A percentile compares a stretch with the other conserved stretches of the same genome.
Conservation (phyloP, 2,113 vertebrate species). For the Dryoscopus gambensis region DNA sequence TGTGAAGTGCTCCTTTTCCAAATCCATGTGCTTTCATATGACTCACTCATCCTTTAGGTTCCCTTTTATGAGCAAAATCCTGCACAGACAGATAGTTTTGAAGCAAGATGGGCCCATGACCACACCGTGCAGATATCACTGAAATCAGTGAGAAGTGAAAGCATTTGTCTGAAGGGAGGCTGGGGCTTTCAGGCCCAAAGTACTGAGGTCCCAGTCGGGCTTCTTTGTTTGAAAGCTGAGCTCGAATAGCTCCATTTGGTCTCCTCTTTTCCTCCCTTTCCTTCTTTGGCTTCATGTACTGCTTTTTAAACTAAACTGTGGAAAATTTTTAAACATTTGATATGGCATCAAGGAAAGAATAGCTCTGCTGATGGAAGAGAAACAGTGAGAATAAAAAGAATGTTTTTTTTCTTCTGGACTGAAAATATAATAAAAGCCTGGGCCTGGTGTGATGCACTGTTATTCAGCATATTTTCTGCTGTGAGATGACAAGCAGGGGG, state of each 20-base stretch:
- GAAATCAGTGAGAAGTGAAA: background rate
- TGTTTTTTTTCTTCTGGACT: background rate
- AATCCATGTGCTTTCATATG: background rate
- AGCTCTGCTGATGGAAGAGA: background rate
- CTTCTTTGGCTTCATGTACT: background rate
- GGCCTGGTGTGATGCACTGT: background rate
- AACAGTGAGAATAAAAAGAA: background rate
- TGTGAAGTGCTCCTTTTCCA: background rate
- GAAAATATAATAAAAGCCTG: background rate
- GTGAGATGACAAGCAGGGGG: constrained; percentile 22
- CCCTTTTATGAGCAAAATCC: background rate
- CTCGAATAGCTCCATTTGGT: background rate
- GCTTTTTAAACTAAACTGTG: background rate
- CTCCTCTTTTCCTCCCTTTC: background rate
- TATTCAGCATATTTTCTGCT: constrained; percentile 27
- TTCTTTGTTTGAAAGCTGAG: background rate
- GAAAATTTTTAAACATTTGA: constrained; percentile 19
- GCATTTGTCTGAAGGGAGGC: background rate
- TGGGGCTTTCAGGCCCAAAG: background rate
- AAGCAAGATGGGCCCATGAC: background rate
- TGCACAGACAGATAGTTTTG: background rate
- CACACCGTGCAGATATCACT: background rate
- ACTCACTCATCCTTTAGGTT: background rate
- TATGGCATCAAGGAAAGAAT: constrained; percentile 30
- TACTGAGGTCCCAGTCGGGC: fast-evolving